A percentile compares a stretch with the other conserved stretches of the same genome.
Evolutionary conservation across 2,113 vertebrate species (phyloP).

Genomic region (Nycticorax nycticorax): DNA sequence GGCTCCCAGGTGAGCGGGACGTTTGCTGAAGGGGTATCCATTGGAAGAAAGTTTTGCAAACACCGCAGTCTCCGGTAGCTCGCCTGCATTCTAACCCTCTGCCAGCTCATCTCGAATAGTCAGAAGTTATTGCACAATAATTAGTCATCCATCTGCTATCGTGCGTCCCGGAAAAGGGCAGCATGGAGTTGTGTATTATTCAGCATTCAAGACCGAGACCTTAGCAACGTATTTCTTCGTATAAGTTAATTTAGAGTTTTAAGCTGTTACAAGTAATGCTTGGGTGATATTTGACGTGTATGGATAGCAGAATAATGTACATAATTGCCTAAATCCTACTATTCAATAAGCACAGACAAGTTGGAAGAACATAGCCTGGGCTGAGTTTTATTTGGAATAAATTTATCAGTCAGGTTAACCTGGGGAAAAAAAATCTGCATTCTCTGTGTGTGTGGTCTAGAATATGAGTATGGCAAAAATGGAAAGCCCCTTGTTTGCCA

Average conservation of each 20-base stretch:
- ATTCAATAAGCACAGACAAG: neutral
- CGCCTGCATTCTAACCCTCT: neutral
- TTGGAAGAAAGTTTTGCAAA: neutral
- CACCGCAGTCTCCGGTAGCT: neutral
- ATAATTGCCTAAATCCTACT: neutral
- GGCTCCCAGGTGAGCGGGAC: fast-evolving
- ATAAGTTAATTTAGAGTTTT: neutral
- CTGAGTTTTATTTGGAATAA: neutral
- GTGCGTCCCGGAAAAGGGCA: neutral
- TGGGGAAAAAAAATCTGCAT: neutral
- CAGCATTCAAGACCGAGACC: neutral
- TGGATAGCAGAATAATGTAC: neutral
- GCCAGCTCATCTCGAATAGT: neutral
- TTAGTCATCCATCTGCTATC: neutral
- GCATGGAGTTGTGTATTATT: neutral
- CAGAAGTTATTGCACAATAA: neutral
- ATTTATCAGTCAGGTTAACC: neutral
- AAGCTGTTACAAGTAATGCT: neutral
- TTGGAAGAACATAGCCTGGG: neutral
- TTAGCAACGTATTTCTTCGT: neutral
- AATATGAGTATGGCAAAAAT: fast-evolving
- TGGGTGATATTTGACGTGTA: neutral
- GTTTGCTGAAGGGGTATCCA: fast-evolving
- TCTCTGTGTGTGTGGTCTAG: fast-evolving
- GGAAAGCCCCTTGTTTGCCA: neutral